These are phyloP conservation scores for Chaetodon trifascialis DNA, from an alignment of 2,113 vertebrate genomes.

Conservation along the genomic window DNA sequence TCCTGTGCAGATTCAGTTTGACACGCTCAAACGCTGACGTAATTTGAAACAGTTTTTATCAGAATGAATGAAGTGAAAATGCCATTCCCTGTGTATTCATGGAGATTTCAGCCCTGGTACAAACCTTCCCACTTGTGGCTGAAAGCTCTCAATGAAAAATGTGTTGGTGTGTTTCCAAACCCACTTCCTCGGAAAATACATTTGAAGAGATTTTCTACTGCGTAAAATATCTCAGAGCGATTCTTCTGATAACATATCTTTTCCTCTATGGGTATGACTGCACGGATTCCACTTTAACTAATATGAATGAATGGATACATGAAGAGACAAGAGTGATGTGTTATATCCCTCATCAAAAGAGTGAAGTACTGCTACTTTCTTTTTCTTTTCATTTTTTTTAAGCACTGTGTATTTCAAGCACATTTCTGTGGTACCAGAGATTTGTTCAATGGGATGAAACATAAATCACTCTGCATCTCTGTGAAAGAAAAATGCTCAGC, in stretches of 20 bases:
- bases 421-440: slow-evolving; percentile 60
- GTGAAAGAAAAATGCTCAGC: slow-evolving; percentile 56
- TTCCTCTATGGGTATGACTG: slow-evolving; percentile 63
- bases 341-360: slow-evolving; percentile 68
- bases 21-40: slow-evolving; percentile 50
- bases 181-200: slow-evolving; percentile 66
- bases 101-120: slow-evolving; percentile 43
- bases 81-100: slow-evolving; percentile 35
- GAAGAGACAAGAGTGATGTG: slow-evolving; percentile 67
- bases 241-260: slow-evolving; percentile 75
- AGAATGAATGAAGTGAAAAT: slow-evolving; percentile 53
- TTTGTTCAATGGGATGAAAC: slow-evolving; percentile 69
- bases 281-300: slow-evolving; percentile 70
- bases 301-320: slow-evolving; percentile 75
- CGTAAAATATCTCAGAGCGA: slow-evolving; percentile 67
- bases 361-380: slow-evolving; percentile 64
- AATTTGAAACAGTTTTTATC: slow-evolving; percentile 53
- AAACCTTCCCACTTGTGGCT: slow-evolving; percentile 53
- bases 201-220: slow-evolving; percentile 68
- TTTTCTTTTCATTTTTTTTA: slow-evolving; percentile 12
- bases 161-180: slow-evolving; percentile 65
- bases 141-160: slow-evolving; percentile 57
- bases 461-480: slow-evolving; percentile 67
- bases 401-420: slow-evolving; percentile 65
- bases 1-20: slow-evolving; percentile 40